Conservation (phyloP, 2,113 vertebrate species). For the Petromus typicus region DNA sequence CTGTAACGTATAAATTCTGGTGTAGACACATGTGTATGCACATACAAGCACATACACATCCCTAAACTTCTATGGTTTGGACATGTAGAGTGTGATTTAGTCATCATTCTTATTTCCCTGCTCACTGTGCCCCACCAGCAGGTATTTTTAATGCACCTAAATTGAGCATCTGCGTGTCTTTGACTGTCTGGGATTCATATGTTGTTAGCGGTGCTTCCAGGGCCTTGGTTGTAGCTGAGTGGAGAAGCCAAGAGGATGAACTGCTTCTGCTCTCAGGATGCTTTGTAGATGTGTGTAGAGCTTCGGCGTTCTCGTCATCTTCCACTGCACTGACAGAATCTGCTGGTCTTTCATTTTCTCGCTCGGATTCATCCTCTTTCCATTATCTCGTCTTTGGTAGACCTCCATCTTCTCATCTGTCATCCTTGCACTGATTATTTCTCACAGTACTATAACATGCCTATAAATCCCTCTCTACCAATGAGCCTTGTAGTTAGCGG, state of each 20-base stretch:
- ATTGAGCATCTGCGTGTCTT: slow-evolving; percentile 9
- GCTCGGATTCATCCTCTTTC: neutral
- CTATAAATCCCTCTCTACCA: neutral
- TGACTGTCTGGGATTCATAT: slow-evolving; percentile 28
- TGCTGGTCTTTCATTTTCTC: slow-evolving; percentile 6
- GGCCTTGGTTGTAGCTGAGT: neutral
- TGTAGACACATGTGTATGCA: too few relatives aligned
- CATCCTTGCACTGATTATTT: neutral
- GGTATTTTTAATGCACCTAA: slow-evolving; percentile 31
- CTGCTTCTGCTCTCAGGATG: neutral
- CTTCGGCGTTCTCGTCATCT: neutral
- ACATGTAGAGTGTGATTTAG: neutral
- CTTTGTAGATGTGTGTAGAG: slow-evolving; percentile 51
- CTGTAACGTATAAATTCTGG: neutral
- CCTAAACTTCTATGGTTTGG: slow-evolving; percentile 16
- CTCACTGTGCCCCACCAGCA: neutral
- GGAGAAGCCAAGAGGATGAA: neutral
- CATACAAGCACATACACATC: too few relatives aligned
- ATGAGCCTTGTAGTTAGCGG: neutral
- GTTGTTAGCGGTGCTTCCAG: neutral
- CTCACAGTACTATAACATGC: neutral
- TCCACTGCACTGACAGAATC: neutral
- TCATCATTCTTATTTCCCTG: neutral
- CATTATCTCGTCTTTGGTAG: neutral
- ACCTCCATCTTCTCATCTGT: neutral